phyloP scores from a whole-genome alignment of 2,113 vertebrate species.

The Gracilinanus agilis region DNA sequence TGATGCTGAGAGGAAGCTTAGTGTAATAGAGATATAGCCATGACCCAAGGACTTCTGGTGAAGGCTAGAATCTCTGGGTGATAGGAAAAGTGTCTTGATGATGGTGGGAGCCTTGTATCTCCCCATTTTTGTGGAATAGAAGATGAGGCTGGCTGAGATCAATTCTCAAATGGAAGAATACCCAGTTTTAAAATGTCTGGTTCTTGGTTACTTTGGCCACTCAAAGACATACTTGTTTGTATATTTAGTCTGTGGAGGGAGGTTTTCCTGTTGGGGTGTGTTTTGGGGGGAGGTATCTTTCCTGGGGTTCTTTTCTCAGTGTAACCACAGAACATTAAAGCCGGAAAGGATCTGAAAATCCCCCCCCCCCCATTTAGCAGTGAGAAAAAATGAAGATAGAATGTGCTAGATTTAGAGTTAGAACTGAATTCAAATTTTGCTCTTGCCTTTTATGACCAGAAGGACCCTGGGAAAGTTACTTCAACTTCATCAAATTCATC shows the following conservation, averaged over 20 bases:
- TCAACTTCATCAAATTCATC: not conserved
- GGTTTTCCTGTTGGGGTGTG: not conserved
- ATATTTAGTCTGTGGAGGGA: not conserved
- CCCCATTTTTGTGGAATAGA: not conserved
- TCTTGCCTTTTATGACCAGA: not conserved
- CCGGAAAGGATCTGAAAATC: not conserved
- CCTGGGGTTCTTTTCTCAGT: not conserved
- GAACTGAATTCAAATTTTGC: not conserved
- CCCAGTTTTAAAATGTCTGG: not conserved
- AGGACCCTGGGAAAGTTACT: not conserved
- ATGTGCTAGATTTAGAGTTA: not conserved
- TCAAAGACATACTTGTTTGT: not conserved
- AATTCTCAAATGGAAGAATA: not conserved
- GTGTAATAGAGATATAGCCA: not conserved
- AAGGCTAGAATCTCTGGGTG: not conserved
- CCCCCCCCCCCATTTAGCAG: not conserved
- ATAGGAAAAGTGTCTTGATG: not conserved
- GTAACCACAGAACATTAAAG: not conserved
- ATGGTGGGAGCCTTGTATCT: not conserved
- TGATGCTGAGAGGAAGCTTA: not conserved
- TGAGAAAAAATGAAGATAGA: not conserved
- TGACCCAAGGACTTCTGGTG: not conserved
- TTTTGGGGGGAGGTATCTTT: not conserved
- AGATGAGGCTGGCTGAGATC: not conserved
- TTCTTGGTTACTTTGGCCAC: not conserved